Percentiles rank a stretch among this genome's conserved stretches.
phyloP scores from a whole-genome alignment of 2,113 vertebrate genomes.

The Notothenia rossii region DNA sequence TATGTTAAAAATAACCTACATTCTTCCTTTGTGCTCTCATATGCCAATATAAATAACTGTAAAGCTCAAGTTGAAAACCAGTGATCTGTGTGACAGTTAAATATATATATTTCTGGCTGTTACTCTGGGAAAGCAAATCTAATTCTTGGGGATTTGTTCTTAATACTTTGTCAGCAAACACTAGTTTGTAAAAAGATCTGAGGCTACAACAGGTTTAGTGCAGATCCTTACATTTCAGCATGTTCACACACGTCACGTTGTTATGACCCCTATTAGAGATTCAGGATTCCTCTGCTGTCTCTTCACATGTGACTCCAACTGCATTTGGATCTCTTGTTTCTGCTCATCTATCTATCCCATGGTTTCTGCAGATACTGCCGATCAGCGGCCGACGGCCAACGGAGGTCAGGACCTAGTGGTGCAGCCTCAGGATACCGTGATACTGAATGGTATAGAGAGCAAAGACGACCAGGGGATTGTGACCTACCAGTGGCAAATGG shows the following conservation, averaged over 20 bases:
- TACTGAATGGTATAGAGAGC: constrained; percentile 86
- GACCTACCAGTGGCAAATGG: constrained; percentile 85
- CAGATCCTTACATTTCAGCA: constrained; percentile 16
- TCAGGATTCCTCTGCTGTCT: constrained; percentile 24
- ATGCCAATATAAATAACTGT: not conserved
- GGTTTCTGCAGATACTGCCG: constrained; percentile 79
- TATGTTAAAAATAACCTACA: too few relatives aligned
- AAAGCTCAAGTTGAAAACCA: not conserved
- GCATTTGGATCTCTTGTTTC: not conserved
- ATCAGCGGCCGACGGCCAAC: constrained; percentile 84
- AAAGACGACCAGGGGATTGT: constrained; percentile 82
- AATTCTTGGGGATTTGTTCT: not conserved
- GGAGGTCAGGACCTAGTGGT: constrained; percentile 87
- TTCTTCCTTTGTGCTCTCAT: not conserved
- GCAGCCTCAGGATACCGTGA: constrained; percentile 87
- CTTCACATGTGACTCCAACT: not conserved
- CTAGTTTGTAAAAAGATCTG: constrained; percentile 1
- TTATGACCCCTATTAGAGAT: constrained; percentile 2
- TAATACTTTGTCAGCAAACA: not conserved
- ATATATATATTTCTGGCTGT: not conserved
- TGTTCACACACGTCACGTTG: constrained; percentile 60
- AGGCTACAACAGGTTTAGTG: constrained; percentile 2
- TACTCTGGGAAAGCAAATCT: not conserved
- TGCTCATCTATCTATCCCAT: not conserved
- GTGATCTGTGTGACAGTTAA: not conserved